Evolutionary conservation across 2,113 vertebrate species (phyloP).

Genomic region (Tenrec ecaudatus): DNA sequence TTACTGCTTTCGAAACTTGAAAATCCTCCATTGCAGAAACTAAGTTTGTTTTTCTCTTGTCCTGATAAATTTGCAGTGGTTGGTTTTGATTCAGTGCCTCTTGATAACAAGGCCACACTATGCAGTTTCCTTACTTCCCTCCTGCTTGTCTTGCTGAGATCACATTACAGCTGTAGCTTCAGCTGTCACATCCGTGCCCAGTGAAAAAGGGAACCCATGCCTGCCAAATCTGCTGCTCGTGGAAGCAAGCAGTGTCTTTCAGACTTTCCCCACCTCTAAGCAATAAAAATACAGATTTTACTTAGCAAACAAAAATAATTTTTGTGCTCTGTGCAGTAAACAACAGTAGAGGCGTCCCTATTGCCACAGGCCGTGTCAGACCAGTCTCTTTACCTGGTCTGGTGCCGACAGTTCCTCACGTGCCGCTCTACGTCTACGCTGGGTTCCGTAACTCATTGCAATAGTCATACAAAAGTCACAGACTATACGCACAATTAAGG

Average conservation of each 20-base stretch:
- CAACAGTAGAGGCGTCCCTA: no score
- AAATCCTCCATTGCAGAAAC: background rate
- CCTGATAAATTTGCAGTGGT: background rate
- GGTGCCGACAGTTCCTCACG: no score
- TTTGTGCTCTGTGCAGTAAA: background rate
- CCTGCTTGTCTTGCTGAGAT: background rate
- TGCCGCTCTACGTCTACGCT: no score
- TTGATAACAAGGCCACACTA: background rate
- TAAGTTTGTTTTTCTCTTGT: background rate
- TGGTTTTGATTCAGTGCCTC: background rate
- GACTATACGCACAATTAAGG: no score
- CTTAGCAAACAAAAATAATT: background rate
- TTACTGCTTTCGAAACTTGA: background rate
- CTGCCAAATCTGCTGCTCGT: background rate
- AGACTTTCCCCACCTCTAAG: background rate
- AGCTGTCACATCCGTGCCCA: background rate
- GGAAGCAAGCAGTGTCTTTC: background rate
- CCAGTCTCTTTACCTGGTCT: no score
- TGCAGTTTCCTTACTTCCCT: background rate
- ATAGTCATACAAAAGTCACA: no score
- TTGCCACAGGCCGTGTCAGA: no score
- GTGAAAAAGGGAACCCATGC: background rate
- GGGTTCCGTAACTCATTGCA: no score
- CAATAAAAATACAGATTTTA: background rate
- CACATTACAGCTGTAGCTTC: background rate